These are phyloP conservation scores for Saccostrea echinata DNA, from an alignment of 1,140 invertebrate genomes.

Conservation along the genomic window DNA sequence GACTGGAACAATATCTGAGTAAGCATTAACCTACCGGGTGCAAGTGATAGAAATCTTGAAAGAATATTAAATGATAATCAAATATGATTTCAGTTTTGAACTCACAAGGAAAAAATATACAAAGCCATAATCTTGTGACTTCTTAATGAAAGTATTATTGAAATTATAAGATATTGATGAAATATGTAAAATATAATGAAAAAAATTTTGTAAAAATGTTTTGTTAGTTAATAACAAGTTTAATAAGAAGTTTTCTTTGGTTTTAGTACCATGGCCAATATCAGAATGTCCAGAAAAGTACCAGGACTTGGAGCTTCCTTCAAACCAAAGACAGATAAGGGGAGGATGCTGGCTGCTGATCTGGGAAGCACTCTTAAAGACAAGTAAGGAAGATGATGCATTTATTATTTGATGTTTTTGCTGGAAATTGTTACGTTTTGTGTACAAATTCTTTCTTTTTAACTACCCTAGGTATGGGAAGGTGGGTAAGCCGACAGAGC, in stretches of 20 bases:
- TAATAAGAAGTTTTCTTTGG: neutral
- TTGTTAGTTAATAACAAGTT: no score
- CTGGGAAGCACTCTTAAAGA: slow-evolving; percentile 47
- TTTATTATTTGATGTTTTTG: neutral
- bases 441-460: neutral
- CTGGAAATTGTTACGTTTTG: no score
- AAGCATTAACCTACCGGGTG: no score
- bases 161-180: no score
- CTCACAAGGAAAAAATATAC: no score
- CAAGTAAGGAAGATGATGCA: slow-evolving; percentile 30
- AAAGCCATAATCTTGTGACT: no score
- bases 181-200: no score
- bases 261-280: slow-evolving; percentile 33
- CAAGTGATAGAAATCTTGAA: no score
- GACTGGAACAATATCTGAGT: slow-evolving; percentile 72
- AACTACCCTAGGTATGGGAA: slow-evolving; percentile 14
- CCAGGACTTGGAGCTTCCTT: neutral
- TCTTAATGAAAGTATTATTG: no score
- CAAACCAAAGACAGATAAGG: neutral
- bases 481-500: neutral
- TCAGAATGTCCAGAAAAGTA: slow-evolving; percentile 38
- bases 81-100: no score
- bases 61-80: no score
- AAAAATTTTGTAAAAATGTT: no score
- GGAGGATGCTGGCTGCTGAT: neutral